Evolutionary conservation across 2,797 vertebrate species (phyloP), one percentile per base, ranked within the genome.

Genomic region (Sylvia borin): DNA sequence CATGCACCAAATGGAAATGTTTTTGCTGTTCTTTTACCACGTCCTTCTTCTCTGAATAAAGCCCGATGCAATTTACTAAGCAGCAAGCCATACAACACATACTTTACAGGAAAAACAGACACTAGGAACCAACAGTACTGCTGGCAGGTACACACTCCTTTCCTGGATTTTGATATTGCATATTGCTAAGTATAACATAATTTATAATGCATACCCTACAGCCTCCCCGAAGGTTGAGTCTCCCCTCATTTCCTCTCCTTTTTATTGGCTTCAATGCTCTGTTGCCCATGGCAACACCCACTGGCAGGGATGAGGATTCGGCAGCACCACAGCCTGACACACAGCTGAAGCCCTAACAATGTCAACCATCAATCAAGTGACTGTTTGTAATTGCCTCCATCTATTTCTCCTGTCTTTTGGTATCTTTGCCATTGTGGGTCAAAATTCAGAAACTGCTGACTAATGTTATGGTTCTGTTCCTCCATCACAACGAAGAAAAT

Each of bases 311-410:
- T 77, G 88, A 95, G 96, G 98, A 97, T 95, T 96, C 96, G 91
- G 96, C 97, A 97, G 68, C 95, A 91, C 97, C 13, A 60, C 97
- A 97, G 88, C 94, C 96, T 97, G 97, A 97, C 97, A 94, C 96
- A 93, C 95, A 96, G 96, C 88, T 96, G 96, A 97, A 96, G 95
- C 96, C 95, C 96, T 97, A 96, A 97, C 98, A 98, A 97, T 98
- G 98, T 98, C 98, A 98, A 97, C 98, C 97, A 98, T 98, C 98
- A 95, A 98, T 98, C 98, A 98, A 97, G 43, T 64, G 80, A 96
- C 97, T 97, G 94, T 95, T 97, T 97, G 95, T 98, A 98, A 98
- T 98, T 98, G 97, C 98, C 97, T 97, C 97, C 97, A 98, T 98
- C 97, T 98, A 98, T 98, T 98, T 98, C 93, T 96, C 96, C 96